Evolutionary conservation across 2,113 vertebrate genomes (phyloP).

Genomic region (Hippocampus abdominalis): DNA sequence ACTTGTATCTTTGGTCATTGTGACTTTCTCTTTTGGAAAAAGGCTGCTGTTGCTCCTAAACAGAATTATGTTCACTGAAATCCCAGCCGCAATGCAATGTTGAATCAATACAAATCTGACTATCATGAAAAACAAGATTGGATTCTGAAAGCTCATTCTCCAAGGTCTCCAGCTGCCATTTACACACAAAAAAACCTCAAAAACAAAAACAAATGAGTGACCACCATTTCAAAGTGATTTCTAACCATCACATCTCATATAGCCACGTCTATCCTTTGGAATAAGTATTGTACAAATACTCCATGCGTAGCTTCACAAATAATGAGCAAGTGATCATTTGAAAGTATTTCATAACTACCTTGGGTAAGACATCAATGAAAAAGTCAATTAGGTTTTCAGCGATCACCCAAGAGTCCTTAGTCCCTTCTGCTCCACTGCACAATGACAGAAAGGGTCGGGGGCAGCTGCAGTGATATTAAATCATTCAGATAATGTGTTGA

Average conservation of each 20-base stretch:
- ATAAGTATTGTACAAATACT: background rate
- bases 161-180: background rate
- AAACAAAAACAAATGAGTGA: no score
- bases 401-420: constrained; percentile 29
- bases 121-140: background rate
- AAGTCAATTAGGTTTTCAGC: constrained; percentile 29
- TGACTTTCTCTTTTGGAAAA: no score
- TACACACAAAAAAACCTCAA: background rate
- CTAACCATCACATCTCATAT: background rate
- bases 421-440: constrained; percentile 30
- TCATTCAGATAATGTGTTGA: constrained; percentile 65
- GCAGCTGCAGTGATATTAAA: constrained; percentile 49
- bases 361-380: constrained; percentile 22
- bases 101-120: no score
- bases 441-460: constrained; percentile 45
- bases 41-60: no score
- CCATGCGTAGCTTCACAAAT: background rate
- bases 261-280: background rate
- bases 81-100: no score
- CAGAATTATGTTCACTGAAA: no score
- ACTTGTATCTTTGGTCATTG: no score
- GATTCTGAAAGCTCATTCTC: background rate
- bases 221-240: background rate
- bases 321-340: constrained; percentile 12
- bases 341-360: constrained; percentile 11